Evolutionary conservation across 1,140 invertebrate species (phyloP).

Genomic region (Limonius californicus): DNA sequence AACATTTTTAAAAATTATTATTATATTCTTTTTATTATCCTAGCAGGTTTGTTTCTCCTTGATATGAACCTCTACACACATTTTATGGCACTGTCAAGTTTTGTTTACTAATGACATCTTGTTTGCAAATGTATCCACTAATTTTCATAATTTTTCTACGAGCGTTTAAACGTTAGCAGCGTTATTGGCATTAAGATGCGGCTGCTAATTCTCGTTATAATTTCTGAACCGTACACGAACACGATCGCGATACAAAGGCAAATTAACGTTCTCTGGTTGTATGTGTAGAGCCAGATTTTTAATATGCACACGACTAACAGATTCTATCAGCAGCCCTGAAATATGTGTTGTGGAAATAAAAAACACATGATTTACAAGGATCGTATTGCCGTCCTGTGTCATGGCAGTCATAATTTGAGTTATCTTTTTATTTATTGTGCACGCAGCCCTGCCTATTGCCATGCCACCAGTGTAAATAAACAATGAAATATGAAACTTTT

Average conservation of each 20-base stretch:
- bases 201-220: slow-evolving; percentile 6
- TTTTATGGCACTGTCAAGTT: too few species aligned
- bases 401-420: slow-evolving; percentile 40
- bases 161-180: too few species aligned
- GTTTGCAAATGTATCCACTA: too few species aligned
- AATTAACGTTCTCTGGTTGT: slow-evolving; percentile 7
- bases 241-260: slow-evolving; percentile 14
- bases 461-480: neutral
- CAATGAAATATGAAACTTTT: neutral
- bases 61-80: too few species aligned
- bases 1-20: too few species aligned
- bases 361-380: slow-evolving; percentile 40
- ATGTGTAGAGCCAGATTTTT: slow-evolving; percentile 2
- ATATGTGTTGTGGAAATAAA: slow-evolving; percentile 32
- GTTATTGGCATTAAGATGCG: too few species aligned
- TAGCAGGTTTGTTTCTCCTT: too few species aligned
- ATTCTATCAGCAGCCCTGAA: slow-evolving; percentile 41
- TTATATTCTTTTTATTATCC: too few species aligned
- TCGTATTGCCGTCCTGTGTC: slow-evolving; percentile 38
- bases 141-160: too few species aligned
- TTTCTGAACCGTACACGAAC: slow-evolving; percentile 3
- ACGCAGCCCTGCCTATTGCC: neutral
- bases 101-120: too few species aligned
- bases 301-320: slow-evolving; percentile 31
- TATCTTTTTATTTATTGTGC: slow-evolving; percentile 25